Evolutionary conservation across 2,113 vertebrate species (phyloP).

Genomic region (Poeciliopsis turrubarensis): DNA sequence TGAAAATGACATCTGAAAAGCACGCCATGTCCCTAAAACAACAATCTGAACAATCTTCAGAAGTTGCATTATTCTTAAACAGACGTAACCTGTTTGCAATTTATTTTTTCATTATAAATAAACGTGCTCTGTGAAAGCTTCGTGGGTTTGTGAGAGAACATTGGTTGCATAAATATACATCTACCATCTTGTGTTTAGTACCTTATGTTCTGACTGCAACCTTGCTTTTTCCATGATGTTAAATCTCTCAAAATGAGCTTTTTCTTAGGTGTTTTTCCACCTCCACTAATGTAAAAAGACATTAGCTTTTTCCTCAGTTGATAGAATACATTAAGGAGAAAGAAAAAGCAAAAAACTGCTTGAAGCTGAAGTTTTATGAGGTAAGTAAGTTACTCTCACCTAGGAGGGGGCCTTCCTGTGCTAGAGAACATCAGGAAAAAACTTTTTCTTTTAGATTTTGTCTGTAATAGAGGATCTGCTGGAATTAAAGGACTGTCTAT

Average conservation of each 20-base stretch:
- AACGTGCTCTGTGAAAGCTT: neutral
- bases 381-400: conserved; percentile 44
- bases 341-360: conserved; percentile 9
- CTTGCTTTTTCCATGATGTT: neutral
- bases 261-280: neutral
- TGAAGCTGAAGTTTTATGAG: conserved; percentile 22
- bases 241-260: neutral
- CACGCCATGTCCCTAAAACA: neutral
- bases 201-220: neutral
- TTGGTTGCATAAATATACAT: neutral
- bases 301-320: neutral
- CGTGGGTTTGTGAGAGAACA: neutral
- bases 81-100: neutral
- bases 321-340: conserved; percentile 5
- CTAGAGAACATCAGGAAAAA: conserved; percentile 24
- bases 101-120: neutral
- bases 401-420: conserved; percentile 34
- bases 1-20: neutral
- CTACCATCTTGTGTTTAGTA: no score
- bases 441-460: conserved; percentile 61
- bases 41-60: no score
- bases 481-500: conserved; percentile 68
- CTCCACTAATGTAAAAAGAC: neutral
- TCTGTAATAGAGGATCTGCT: conserved; percentile 64
- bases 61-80: neutral